Conservation (phyloP, 2,888 invertebrate genomes). For the Falcaria lacertinaria region DNA sequence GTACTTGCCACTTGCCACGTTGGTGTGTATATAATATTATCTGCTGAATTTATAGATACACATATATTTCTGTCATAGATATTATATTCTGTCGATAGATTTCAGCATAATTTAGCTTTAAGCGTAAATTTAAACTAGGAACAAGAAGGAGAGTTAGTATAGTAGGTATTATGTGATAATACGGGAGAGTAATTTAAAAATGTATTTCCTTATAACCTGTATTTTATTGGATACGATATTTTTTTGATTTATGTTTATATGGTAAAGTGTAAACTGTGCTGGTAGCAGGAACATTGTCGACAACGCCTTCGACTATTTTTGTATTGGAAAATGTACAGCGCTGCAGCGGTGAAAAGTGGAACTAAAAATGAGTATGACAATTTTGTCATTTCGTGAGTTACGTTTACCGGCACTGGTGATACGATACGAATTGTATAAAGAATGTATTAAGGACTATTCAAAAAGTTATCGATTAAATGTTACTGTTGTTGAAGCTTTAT, state of each 20-base stretch:
- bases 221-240: slow-evolving; percentile 41
- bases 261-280: slow-evolving; percentile 39
- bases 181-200: slow-evolving; percentile 39
- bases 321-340: too few species aligned
- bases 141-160: slow-evolving; percentile 39
- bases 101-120: slow-evolving; percentile 68
- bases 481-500: slow-evolving; percentile 78
- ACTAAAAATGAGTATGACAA: too few species aligned
- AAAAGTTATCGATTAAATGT: slow-evolving; percentile 62
- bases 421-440: slow-evolving; percentile 42
- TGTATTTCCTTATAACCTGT: slow-evolving; percentile 46
- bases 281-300: too few species aligned
- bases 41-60: slow-evolving; percentile 38
- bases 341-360: too few species aligned
- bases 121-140: slow-evolving; percentile 45
- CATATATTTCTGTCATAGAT: slow-evolving; percentile 62
- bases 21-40: slow-evolving; percentile 42
- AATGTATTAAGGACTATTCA: slow-evolving; percentile 51
- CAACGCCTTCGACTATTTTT: too few species aligned
- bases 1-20: slow-evolving; percentile 49
- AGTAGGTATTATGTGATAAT: slow-evolving; percentile 63
- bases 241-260: slow-evolving; percentile 36
- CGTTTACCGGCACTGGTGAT: too few species aligned
- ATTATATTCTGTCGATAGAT: slow-evolving; percentile 61
- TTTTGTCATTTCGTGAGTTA: too few species aligned